Percentiles rank a stretch among this genome's conserved stretches.
phyloP scores from a whole-genome alignment of 2,113 vertebrate species.

The Trachemys scripta region DNA sequence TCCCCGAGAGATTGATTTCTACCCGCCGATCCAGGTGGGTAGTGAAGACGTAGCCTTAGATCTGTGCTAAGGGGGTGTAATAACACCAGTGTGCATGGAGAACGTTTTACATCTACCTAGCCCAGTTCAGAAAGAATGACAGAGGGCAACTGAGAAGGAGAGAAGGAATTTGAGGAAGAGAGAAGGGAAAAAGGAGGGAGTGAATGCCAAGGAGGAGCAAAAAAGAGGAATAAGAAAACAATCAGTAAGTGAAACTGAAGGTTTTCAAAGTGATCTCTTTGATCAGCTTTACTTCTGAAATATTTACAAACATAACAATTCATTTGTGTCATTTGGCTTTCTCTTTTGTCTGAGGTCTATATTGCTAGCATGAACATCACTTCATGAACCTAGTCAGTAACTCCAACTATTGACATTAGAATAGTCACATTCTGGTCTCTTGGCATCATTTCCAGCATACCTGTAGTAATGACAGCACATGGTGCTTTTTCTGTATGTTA shows the following conservation, averaged over 20 bases:
- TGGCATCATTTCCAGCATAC: background rate
- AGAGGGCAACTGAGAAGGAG: background rate
- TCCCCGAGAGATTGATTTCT: no score
- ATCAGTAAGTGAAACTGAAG: background rate
- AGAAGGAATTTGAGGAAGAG: background rate
- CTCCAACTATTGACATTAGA: background rate
- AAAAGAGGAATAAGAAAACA: background rate
- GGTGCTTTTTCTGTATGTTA: background rate
- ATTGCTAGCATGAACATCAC: background rate
- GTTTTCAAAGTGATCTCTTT: background rate
- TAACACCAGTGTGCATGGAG: background rate
- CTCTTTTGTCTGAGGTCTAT: background rate
- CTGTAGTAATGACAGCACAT: background rate
- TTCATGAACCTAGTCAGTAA: background rate
- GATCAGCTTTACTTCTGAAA: no score
- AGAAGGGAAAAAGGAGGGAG: background rate
- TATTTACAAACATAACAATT: background rate
- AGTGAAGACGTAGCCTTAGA: no score
- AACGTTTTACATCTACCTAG: background rate
- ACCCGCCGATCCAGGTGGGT: no score
- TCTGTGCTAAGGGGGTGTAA: background rate
- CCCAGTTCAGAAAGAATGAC: background rate
- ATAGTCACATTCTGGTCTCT: background rate
- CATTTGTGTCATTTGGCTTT: background rate
- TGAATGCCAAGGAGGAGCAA: background rate